A percentile compares a stretch with the other conserved stretches of the same genome.
These are phyloP conservation scores for Holacanthella duospinosa DNA, from an alignment of 2,888 invertebrate species.

Conservation along the genomic window DNA sequence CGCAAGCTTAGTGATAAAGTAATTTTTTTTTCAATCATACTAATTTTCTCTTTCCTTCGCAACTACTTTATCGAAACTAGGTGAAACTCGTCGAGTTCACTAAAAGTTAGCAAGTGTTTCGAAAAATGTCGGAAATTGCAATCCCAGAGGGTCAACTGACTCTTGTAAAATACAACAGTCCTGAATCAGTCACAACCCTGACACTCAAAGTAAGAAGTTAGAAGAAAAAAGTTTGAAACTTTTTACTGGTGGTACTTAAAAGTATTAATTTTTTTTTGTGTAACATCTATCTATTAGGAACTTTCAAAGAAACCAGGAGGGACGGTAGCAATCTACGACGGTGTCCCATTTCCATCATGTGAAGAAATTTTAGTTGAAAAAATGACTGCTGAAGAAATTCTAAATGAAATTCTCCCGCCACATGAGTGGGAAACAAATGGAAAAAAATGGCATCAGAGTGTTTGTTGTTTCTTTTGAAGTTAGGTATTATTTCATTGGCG, in stretches of 20 bases:
- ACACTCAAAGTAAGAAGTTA: not conserved
- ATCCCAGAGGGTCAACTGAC: not conserved
- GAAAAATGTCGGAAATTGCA: not conserved
- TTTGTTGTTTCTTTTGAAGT: no score
- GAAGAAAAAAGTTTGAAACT: no score
- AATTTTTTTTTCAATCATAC: no score
- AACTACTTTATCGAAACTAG: no score
- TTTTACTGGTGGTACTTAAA: no score
- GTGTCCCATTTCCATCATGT: not conserved
- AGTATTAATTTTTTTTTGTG: no score
- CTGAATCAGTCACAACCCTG: not conserved
- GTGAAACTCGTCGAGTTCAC: no score
- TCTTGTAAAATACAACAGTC: conserved; percentile 2
- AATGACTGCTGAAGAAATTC: not conserved
- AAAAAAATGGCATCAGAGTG: conserved; percentile 1
- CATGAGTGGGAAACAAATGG: not conserved
- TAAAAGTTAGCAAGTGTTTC: not conserved
- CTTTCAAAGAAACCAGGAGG: not conserved
- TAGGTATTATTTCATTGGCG: no score
- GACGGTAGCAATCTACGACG: not conserved
- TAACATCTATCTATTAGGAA: no score
- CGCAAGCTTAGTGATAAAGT: no score
- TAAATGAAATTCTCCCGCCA: conserved; percentile 6
- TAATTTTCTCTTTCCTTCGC: no score
- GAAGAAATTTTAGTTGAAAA: not conserved